Evolutionary conservation across 2,113 vertebrate genomes (phyloP), one percentile per base, ranked within the genome.

Genomic region (Osmerus eperlanus): DNA sequence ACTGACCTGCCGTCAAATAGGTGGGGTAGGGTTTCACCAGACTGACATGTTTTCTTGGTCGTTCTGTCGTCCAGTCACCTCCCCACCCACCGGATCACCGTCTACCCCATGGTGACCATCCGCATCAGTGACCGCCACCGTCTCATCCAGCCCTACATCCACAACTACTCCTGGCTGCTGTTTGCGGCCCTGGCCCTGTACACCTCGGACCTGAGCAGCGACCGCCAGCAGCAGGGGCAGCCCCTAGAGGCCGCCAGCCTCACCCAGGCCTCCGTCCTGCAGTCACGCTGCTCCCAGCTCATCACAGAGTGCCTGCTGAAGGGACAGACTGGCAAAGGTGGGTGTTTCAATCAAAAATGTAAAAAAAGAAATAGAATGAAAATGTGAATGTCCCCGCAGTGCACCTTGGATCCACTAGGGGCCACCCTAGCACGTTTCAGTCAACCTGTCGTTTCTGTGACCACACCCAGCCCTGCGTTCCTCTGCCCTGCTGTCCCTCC

Each of bases 161-260:
- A 99, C 90, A 99, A 98, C 71, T 99, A 99, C 9, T 95, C 97
- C 70, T 99, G 97, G 97, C 92, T 99, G 52, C 86, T 99, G 3
- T 99, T 99, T 52, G 93, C 95, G 0, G 94, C 96, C 23, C 73
- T 99, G 87, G 93, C 95, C 2, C 94, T 99, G 67, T 96, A 97
- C 80, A 94, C 95, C 0, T 95, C 97, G 0, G 95, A 98, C 54
- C 81, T 99, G 85, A 91, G 92, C 74, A 91, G 89, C 0, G 87
- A 92, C n/a, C 90, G 84, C 66, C 91, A 92, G 1, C 67, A 56
- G 1, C 93, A 94, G 0, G 94, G 92, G 3, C 93, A 97, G 65
- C 73, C 80, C 6, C 78, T 92, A 52, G 90, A 91, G 55, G 12
- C 85, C 0, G 66, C 63, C 76, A 73, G 88, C 7, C 65, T 89